Base-by-base conservation (phyloP, 2,113 vertebrate species). In the Dryoscopus gambensis region DNA sequence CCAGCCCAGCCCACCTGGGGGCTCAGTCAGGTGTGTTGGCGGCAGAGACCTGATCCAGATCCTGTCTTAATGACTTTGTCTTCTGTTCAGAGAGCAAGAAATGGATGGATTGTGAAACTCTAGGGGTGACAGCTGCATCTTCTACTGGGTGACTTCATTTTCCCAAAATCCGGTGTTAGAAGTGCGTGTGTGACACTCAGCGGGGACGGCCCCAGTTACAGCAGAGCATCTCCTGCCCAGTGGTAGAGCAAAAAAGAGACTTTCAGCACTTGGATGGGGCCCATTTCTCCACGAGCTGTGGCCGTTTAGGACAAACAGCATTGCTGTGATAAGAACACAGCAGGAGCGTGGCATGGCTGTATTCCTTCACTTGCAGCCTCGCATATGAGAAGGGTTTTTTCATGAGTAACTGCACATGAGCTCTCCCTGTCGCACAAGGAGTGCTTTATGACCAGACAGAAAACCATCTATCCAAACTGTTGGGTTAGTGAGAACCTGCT, bases 121-220 rank as follows among this genome's bases (percentile, higher is more conserved):
- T 1, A 28, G 60, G 17, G 47, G 31, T 65, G 42, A 18, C 22
- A 57, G 63, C 59, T 21, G 5, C 30, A 2, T 14, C 35, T 56
- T 35, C 57, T 23, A 0, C 56, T 3, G 50, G 19, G 40, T 11
- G 8, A 10, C 42, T 70, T 50, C 23, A 3, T 25, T 55, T 25
- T 22, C 63, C 64, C 68, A 1, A 4, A 39, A 13, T 13, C 31
- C 4, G 1, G 28, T 11, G 81, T 5, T 17, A 19, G 16, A 5
- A 3, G 11, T 0, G 11, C 33, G 8, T 12, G 9, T 5, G 35
- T 44, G 12, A 12, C 52, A 3, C 74, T 4, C 24, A 1, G 63
- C 2, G 19, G 49, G 9, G 39, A 9, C 3, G 33, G 60, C 25
- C 47, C 63, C 0, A 2, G 15, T 35, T 35, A 3, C 39, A 53